These are phyloP conservation scores for Clamator glandarius DNA, from an alignment of 2,797 vertebrate genomes.

Conservation along the genomic window DNA sequence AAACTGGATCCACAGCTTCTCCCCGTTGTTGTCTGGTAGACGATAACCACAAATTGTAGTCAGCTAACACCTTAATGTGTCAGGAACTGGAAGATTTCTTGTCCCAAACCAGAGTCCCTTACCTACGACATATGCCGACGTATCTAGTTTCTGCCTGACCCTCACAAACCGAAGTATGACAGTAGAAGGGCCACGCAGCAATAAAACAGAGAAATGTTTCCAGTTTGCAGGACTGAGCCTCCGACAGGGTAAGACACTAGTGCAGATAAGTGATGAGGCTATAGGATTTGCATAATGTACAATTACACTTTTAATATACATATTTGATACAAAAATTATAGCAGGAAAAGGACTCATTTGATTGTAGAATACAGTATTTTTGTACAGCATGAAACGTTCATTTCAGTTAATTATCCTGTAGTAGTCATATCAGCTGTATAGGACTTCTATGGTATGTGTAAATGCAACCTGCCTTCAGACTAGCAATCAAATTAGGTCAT, in stretches of 20 bases:
- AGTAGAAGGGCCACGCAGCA: slow-evolving; percentile 70
- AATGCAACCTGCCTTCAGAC: slow-evolving; percentile 62
- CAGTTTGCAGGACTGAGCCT: slow-evolving; percentile 60
- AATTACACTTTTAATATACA: slow-evolving; percentile 77
- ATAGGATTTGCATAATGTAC: slow-evolving; percentile 75
- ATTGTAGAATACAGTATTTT: slow-evolving; percentile 75
- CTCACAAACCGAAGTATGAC: slow-evolving; percentile 40
- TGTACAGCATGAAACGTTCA: slow-evolving; percentile 74
- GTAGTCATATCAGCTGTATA: slow-evolving; percentile 65
- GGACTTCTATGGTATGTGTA: slow-evolving; percentile 59
- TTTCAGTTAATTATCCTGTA: slow-evolving; percentile 71
- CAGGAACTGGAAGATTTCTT: slow-evolving; percentile 18
- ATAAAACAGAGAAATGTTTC: slow-evolving; percentile 58
- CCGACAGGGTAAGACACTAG: slow-evolving; percentile 49
- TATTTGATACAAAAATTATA: slow-evolving; percentile 78
- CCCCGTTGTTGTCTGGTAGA: slow-evolving; percentile 4
- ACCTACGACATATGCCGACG: not conserved
- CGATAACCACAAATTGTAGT: not conserved
- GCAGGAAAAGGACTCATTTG: slow-evolving; percentile 70
- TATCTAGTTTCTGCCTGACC: slow-evolving; percentile 63
- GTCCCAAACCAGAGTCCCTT: slow-evolving; percentile 34
- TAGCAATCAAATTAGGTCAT: slow-evolving; percentile 59
- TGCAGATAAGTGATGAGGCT: slow-evolving; percentile 65
- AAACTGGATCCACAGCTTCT: slow-evolving; percentile 48
- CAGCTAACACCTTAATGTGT: not conserved